phyloP scores from a whole-genome alignment of 2,888 invertebrate genomes.

The Trichogramma dendrolimi region DNA sequence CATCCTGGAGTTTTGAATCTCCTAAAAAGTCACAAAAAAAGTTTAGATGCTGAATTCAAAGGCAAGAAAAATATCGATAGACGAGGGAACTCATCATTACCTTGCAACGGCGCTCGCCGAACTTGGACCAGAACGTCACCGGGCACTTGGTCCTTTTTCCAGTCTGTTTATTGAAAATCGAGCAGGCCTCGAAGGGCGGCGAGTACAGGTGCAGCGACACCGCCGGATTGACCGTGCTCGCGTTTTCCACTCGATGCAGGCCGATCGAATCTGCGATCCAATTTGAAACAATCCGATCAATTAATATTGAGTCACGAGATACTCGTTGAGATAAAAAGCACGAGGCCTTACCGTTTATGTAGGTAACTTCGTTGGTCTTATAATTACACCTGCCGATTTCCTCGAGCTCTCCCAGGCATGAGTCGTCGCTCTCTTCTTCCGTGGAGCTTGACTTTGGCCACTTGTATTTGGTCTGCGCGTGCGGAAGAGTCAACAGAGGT shows the following conservation, averaged over 20 bases:
- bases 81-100: slow-evolving; percentile 49
- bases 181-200: slow-evolving; percentile 85
- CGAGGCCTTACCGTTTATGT: slow-evolving; percentile 81
- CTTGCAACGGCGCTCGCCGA: slow-evolving; percentile 71
- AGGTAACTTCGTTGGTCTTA: slow-evolving; percentile 76
- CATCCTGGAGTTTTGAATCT: slow-evolving; percentile 46
- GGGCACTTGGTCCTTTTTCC: slow-evolving; percentile 67
- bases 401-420: slow-evolving; percentile 56
- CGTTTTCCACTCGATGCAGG: slow-evolving; percentile 92
- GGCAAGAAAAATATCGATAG: background rate
- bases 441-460: slow-evolving; percentile 62
- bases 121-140: slow-evolving; percentile 92
- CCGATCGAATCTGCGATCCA: slow-evolving; percentile 76
- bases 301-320: background rate
- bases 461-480: slow-evolving; percentile 59
- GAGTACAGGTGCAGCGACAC: slow-evolving; percentile 93
- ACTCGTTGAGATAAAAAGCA: background rate
- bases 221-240: slow-evolving; percentile 81
- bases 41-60: background rate
- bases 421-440: slow-evolving; percentile 44
- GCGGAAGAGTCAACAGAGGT: no score
- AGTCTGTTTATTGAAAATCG: slow-evolving; percentile 86
- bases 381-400: slow-evolving; percentile 66
- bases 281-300: no score
- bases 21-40: slow-evolving; percentile 33